Percentiles rank a stretch among this genome's conserved stretches.
Conservation (phyloP, 1,140 invertebrate genomes). For the Muscidifurax raptorellus region DNA sequence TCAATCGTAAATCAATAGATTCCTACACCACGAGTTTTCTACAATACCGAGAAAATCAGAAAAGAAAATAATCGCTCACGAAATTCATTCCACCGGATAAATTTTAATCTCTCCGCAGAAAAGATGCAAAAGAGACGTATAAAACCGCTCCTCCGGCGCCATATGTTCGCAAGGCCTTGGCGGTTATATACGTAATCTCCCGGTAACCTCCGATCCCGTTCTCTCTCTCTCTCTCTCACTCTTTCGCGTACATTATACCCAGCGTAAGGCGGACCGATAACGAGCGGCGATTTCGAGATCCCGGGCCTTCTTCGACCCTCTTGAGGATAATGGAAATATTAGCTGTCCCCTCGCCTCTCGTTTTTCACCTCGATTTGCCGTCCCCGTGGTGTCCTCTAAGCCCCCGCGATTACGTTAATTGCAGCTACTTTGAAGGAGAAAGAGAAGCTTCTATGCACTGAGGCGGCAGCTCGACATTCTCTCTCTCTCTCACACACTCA, state of each 20-base stretch:
- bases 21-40: too few relatives aligned
- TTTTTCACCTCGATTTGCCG: conserved; percentile 24
- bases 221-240: neutral
- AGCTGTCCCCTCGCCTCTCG: conserved; percentile 28
- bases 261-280: conserved; percentile 27
- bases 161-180: neutral
- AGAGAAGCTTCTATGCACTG: neutral
- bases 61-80: too few relatives aligned
- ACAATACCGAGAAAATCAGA: too few relatives aligned
- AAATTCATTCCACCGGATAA: too few relatives aligned
- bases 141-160: neutral
- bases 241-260: conserved; percentile 10
- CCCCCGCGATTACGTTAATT: conserved; percentile 42
- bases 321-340: conserved; percentile 50
- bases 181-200: neutral
- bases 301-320: neutral
- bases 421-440: neutral
- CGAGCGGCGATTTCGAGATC: conserved; percentile 22
- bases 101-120: too few relatives aligned
- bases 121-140: neutral
- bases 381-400: conserved; percentile 10
- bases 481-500: neutral
- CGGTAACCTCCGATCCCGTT: neutral
- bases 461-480: neutral
- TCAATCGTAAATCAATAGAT: too few relatives aligned